Base-by-base conservation (phyloP, 1,140 invertebrate genomes). In the Neodiprion pinetum region DNA sequence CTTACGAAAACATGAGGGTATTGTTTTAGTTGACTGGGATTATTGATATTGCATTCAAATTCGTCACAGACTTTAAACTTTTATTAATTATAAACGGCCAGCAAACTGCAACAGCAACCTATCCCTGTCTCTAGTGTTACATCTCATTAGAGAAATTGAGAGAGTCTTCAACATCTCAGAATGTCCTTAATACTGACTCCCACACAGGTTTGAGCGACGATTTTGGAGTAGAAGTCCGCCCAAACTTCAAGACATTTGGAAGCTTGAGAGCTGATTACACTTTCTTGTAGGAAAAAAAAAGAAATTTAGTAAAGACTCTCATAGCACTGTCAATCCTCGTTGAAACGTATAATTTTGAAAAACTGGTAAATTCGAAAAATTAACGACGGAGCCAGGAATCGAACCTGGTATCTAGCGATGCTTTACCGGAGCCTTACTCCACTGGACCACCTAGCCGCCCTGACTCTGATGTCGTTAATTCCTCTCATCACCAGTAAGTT, bases 21-120 rank as follows among this genome's bases (percentile, higher is more conserved):
- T n/a, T 75, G 50, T 72, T 75, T 69, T 69, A 75, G 14, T 9
- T 75, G 47, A 75, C 70, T 61, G 61, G 71, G 14, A 72, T 72
- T 17, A 75, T 72, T 72, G 61, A 72, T 47, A 75, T 75, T 61
- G 17, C 71, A 48, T 69, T 75, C 23, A 72, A 75, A 48, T 75
- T 75, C 69, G 71, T 72, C 10, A 5, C 74, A 5, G 74, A 75
- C 72, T 75, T 75, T 28, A 75, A 75, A 75, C 70, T 75, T 49
- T 61, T 75, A 28, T n/a, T 75, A 65, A 69, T 75, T 69, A 28
- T 75, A 23, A 75, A 75, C 72, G 74, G 74, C 10, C 71, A 72
- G 65, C 74, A 75, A 75, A 75, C 74, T 53, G 74, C 74, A 40
- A 71, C 73, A 14, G 47, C 74, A n/a, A 75, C 70, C 11, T 75